Base-by-base conservation (phyloP, 2,113 vertebrate genomes). In the Oxyruncus cristatus region DNA sequence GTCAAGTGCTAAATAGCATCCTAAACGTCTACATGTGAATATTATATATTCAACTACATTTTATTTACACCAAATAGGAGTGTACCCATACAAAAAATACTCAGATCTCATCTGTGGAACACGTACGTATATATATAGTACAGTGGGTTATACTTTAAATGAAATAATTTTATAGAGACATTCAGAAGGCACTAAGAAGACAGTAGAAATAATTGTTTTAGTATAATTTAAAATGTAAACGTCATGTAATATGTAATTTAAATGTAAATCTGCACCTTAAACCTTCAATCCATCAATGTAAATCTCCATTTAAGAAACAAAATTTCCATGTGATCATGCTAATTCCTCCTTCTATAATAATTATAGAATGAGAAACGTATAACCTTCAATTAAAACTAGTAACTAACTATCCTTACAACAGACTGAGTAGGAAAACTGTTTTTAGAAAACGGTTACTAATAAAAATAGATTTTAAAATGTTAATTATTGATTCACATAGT, bases 191-290 rank as follows among this genome's bases (percentile, higher is more conserved):
- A 95, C 88, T 65, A 70, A 56, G 63, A 88, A 94, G 90, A 93
- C 95, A 96, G 93, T 52, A 94, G 93, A 96, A 96, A 96, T 97
- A 94, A 96, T 96, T 94, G 93, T 95, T 97, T 96, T 96, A 95
- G 88, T 92, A 84, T 88, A 49, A 95, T 97, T 96, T 96, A 96
- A 97, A 97, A 96, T 91, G 95, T 94, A 96, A 96, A 96, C 91
- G 95, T 93, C 94, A 92, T 2, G 39, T 67, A 96, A 92, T 96
- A 95, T 87, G 91, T 95, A 96, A 97, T 97, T 97, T 95, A 95
- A 95, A 95, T 96, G 95, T 96, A 97, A 96, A 96, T 96, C 95
- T 92, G 92, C 88, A 92, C 92, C 85, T 94, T 96, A 96, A 97
- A 96, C 91, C 93, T 95, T 97, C 96, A 95, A 97, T 97, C 95